Conservation (phyloP, 1,140 invertebrate genomes). For the Drosophila parabipectinata region DNA sequence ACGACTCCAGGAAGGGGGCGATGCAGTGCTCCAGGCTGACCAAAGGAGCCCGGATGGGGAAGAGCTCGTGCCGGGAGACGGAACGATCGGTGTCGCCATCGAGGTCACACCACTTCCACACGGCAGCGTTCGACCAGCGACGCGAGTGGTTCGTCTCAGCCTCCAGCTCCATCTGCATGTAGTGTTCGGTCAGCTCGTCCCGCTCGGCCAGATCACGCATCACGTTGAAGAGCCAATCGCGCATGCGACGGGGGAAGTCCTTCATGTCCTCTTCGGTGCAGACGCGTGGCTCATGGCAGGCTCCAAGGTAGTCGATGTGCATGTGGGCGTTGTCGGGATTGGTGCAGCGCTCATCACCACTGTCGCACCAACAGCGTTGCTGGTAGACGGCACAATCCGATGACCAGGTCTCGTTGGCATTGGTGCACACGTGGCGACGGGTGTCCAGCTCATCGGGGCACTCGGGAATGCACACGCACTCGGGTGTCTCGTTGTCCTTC, state of each 20-base stretch:
- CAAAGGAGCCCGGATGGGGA: slow-evolving; percentile 96
- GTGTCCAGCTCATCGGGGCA: slow-evolving; percentile 92
- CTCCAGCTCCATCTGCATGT: slow-evolving; percentile 93
- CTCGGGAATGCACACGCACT: slow-evolving; percentile 93
- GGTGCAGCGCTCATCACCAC: slow-evolving; percentile 89
- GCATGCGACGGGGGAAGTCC: slow-evolving; percentile 96
- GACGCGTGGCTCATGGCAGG: slow-evolving; percentile 90
- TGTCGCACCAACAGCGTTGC: slow-evolving; percentile 94
- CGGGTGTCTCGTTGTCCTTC: slow-evolving; percentile 88
- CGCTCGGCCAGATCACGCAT: slow-evolving; percentile 97
- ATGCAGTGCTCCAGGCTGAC: slow-evolving; percentile 97
- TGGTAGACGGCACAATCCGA: slow-evolving; percentile 97
- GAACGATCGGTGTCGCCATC: slow-evolving; percentile 93
- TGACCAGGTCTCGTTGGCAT: slow-evolving; percentile 96
- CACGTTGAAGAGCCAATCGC: slow-evolving; percentile 98
- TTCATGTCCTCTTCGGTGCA: slow-evolving; percentile 93
- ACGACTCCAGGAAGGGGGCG: slow-evolving; percentile 95
- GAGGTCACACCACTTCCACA: slow-evolving; percentile 98
- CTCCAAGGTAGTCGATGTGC: slow-evolving; percentile 96
- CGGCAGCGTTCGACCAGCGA: slow-evolving; percentile 94
- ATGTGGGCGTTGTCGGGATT: slow-evolving; percentile 92
- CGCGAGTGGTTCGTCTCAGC: slow-evolving; percentile 93
- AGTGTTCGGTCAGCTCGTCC: slow-evolving; percentile 93
- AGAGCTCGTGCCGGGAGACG: slow-evolving; percentile 96
- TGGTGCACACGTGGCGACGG: slow-evolving; percentile 94